Base-by-base conservation (phyloP, 2,113 vertebrate species). In the Nesogale talazaci region DNA sequence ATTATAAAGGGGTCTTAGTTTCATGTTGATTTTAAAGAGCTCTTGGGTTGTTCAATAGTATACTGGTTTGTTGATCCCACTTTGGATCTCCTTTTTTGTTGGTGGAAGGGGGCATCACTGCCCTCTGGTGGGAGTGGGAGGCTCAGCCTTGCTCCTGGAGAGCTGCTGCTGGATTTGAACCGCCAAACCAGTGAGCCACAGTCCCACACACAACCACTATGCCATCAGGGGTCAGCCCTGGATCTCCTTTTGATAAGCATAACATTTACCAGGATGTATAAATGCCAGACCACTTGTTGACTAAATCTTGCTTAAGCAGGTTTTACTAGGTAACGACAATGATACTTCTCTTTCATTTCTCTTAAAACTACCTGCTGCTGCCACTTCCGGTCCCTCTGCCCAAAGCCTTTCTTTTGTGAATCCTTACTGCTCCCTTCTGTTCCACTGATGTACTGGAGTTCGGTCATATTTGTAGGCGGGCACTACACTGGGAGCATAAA, bases 41-140 rank as follows among this genome's bases (percentile, higher is more conserved):
- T 88, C 67, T 17, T 92, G 40, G 34, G 72, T 92, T 94, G 14
- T 22, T 88, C 65, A 84, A 31, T 34, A 17, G 9, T 72, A 82
- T 65, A 20, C 40, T 92, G 52, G 40, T 72, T 89, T 95, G 78
- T 31, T 72, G 40, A 70, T 89, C 87, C 74, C 38, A 42, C n/a
- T 89, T 81, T 84, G 75, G 80, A 88, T 61, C 92, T 94, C 42
- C 29, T 72, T 88, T 56, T 83, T 88, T n/a, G n/a, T n/a, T n/a
- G n/a, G n/a, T n/a, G n/a, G n/a, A n/a, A n/a, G n/a, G n/a, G n/a
- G n/a, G n/a, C n/a, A n/a, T n/a, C n/a, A n/a, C n/a, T n/a, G n/a
- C n/a, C n/a, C n/a, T n/a, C n/a, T n/a, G n/a, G n/a, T n/a, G n/a
- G n/a, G n/a, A n/a, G n/a, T n/a, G n/a, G n/a, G n/a, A n/a, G n/a